Conservation (phyloP, 2,888 invertebrate genomes). For the Spisula solida region DNA sequence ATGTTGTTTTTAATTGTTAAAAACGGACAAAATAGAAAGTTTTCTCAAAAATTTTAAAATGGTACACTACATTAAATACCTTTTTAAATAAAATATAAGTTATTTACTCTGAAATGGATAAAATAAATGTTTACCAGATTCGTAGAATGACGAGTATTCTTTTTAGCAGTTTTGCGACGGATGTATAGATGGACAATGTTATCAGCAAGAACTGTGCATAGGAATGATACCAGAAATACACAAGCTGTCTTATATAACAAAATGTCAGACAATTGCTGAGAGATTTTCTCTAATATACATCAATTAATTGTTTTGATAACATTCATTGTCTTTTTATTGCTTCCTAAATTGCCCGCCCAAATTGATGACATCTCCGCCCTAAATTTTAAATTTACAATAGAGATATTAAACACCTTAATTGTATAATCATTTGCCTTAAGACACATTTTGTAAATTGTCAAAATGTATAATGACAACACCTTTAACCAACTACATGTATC, state of each 20-base stretch:
- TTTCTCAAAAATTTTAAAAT: no score
- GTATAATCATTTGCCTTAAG: neutral
- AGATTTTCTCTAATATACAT: neutral
- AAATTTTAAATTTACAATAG: neutral
- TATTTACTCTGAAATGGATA: neutral
- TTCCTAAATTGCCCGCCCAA: neutral
- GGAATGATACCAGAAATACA: neutral
- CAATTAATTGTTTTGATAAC: conserved; percentile 14
- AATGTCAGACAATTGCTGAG: neutral
- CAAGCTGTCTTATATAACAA: neutral
- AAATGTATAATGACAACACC: neutral
- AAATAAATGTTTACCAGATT: neutral
- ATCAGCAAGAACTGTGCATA: neutral
- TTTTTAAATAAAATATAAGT: neutral
- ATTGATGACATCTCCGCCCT: conserved; percentile 15
- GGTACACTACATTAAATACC: no score
- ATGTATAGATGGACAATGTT: neutral
- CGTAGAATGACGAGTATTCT: neutral
- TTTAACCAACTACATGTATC: neutral
- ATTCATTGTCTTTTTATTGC: conserved; percentile 11
- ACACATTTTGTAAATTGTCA: conserved; percentile 16
- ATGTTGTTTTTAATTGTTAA: no score
- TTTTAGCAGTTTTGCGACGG: neutral
- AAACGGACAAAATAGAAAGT: no score
- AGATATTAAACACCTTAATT: neutral